Evolutionary conservation across 1,140 invertebrate species (phyloP).

Genomic region (Scaptodrosophila lebanonensis): DNA sequence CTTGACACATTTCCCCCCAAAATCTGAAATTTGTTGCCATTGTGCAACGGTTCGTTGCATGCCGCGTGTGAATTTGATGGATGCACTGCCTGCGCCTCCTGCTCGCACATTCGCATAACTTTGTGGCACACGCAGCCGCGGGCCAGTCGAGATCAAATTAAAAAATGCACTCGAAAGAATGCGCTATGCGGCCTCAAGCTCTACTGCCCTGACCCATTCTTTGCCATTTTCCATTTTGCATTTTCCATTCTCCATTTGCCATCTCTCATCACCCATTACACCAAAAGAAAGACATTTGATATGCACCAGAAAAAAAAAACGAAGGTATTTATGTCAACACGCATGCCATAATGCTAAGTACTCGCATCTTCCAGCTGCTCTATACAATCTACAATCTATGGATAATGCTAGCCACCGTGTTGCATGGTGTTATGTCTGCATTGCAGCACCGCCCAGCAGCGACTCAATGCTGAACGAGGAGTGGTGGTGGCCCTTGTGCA

Average conservation of each 20-base stretch:
- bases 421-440: background rate
- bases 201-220: too few relatives aligned
- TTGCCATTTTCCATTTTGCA: too few relatives aligned
- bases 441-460: constrained; percentile 77
- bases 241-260: too few relatives aligned
- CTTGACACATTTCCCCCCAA: too few relatives aligned
- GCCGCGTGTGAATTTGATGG: constrained; percentile 70
- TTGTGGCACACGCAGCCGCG: constrained; percentile 15
- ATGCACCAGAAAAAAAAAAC: background rate
- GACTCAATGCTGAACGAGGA: constrained; percentile 90
- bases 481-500: constrained; percentile 31
- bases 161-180: constrained; percentile 31
- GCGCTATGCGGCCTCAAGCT: constrained; percentile 1
- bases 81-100: constrained; percentile 57
- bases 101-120: background rate
- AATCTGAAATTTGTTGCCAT: too few relatives aligned
- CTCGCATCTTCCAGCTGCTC: too few relatives aligned
- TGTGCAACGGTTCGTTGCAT: constrained; percentile 23
- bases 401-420: constrained; percentile 1
- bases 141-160: constrained; percentile 58
- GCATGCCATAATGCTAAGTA: too few relatives aligned
- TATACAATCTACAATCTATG: too few relatives aligned
- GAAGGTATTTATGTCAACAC: constrained; percentile 1
- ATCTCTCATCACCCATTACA: too few relatives aligned
- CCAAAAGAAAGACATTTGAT: too few relatives aligned